These are phyloP conservation scores for Lasius fuliginosus DNA, from an alignment of 2,888 invertebrate species.

Conservation along the genomic window DNA sequence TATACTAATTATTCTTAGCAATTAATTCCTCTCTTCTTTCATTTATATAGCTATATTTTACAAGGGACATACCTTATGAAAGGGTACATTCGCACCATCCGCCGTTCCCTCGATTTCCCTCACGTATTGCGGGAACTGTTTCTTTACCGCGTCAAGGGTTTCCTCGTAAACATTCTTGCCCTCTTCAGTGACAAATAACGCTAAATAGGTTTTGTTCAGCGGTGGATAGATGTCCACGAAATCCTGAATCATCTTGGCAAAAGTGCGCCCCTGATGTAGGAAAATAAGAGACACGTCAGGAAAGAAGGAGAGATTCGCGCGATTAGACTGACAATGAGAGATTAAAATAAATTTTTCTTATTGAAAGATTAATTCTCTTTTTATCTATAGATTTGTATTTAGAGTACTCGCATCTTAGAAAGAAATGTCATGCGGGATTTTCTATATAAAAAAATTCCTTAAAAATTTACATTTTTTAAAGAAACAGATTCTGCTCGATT, in stretches of 20 bases:
- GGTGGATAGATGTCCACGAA: conserved; percentile 89
- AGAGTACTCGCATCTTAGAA: neutral
- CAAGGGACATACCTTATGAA: conserved; percentile 90
- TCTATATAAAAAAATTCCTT: neutral
- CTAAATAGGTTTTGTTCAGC: conserved; percentile 90
- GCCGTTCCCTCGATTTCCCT: conserved; percentile 95
- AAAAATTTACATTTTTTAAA: neutral
- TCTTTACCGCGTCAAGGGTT: conserved; percentile 90
- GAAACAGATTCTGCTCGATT: neutral
- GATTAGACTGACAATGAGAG: neutral
- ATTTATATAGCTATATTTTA: neutral
- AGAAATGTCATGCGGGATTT: neutral
- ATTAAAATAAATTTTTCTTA: neutral
- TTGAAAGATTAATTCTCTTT: neutral
- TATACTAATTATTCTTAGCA: neutral
- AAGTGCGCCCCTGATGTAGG: conserved; percentile 92
- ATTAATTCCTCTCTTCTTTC: neutral
- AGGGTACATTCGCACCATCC: conserved; percentile 94
- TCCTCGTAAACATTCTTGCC: conserved; percentile 92
- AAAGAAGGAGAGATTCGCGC: neutral
- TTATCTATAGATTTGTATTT: neutral
- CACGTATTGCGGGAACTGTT: conserved; percentile 93
- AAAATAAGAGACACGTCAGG: neutral
- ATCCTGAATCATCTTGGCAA: conserved; percentile 91
- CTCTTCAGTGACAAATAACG: conserved; percentile 90